Evolutionary conservation across 2,113 vertebrate genomes (phyloP).

Genomic region (Phylloscopus trochilus): DNA sequence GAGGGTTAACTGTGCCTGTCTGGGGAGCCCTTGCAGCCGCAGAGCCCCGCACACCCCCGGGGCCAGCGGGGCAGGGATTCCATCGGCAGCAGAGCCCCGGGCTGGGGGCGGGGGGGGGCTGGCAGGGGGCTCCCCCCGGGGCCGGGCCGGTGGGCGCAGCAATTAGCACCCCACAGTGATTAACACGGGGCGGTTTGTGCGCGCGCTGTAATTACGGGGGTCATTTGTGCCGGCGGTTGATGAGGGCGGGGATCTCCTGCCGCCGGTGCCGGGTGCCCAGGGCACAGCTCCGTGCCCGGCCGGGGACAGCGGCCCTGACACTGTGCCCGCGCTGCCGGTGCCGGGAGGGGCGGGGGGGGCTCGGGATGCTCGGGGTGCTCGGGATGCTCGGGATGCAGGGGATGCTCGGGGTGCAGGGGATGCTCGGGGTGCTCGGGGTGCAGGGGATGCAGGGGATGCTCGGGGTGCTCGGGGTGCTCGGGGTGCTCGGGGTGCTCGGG

Average conservation of each 20-base stretch:
- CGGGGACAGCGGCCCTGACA: accelerated
- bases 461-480: not conserved
- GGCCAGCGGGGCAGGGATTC: not conserved
- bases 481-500: not conserved
- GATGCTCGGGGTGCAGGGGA: too few species aligned
- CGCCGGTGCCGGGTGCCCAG: not conserved
- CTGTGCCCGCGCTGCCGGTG: not conserved
- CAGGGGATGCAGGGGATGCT: too few species aligned
- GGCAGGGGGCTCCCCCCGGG: not conserved
- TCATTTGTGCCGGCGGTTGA: not conserved
- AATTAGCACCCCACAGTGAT: not conserved
- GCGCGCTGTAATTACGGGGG: not conserved
- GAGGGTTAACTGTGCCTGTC: constrained; percentile 5
- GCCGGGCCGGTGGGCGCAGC: not conserved
- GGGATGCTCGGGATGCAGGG: too few species aligned
- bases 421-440: not conserved
- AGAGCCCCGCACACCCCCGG: not conserved
- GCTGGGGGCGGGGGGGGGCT: not conserved
- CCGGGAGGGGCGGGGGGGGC: not conserved
- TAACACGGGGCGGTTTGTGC: not conserved
- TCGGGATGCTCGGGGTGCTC: not conserved
- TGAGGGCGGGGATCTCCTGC: not conserved
- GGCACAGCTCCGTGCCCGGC: not conserved
- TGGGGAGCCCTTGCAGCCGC: not conserved
- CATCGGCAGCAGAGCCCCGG: not conserved